A percentile compares a stretch with the other conserved stretches of the same genome.
Conservation (phyloP, 37 sponge, comb jelly and placozoan genomes). For the Axinella damicornis region DNA sequence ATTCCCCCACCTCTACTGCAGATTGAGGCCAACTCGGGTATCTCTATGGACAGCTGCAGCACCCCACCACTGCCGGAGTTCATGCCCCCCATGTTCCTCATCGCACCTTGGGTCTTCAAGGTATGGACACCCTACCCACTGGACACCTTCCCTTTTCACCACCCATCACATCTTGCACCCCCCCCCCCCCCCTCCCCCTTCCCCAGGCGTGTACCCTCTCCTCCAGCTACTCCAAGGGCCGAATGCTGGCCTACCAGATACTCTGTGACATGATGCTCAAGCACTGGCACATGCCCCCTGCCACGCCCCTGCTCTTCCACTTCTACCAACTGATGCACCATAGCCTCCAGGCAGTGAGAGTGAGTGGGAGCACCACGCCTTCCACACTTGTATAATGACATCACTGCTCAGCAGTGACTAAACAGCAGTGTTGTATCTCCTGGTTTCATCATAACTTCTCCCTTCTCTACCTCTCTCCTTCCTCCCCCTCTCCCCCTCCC, state of each 20-base stretch:
- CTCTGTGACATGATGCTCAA: constrained; percentile 80
- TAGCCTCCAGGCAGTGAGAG: constrained; percentile 50
- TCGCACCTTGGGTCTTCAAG: constrained; percentile 73
- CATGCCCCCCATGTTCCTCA: constrained; percentile 68
- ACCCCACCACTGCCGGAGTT: constrained; percentile 68
- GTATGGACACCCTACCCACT: constrained; percentile 18
- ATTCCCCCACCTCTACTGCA: constrained; percentile 12
- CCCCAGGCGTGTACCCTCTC: constrained; percentile 53
- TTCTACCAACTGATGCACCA: constrained; percentile 82
- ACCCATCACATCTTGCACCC: constrained; percentile 1
- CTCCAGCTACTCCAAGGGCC: constrained; percentile 52
- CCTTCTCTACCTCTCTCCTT: neutral
- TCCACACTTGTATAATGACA: neutral
- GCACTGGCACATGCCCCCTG: constrained; percentile 59
- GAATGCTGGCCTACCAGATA: constrained; percentile 69
- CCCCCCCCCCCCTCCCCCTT: constrained; percentile 16
- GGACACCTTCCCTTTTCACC: neutral
- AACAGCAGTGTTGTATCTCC: no score
- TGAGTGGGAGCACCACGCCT: constrained; percentile 4
- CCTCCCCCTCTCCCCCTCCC: neutral
- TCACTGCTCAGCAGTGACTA: no score
- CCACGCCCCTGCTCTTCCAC: constrained; percentile 46
- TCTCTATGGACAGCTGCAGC: constrained; percentile 44
- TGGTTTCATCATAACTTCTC: no score
- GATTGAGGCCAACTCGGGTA: constrained; percentile 73